Evolutionary conservation across 64 coral and sea anemone genomes (phyloP).

Genomic region (Actinia equina): DNA sequence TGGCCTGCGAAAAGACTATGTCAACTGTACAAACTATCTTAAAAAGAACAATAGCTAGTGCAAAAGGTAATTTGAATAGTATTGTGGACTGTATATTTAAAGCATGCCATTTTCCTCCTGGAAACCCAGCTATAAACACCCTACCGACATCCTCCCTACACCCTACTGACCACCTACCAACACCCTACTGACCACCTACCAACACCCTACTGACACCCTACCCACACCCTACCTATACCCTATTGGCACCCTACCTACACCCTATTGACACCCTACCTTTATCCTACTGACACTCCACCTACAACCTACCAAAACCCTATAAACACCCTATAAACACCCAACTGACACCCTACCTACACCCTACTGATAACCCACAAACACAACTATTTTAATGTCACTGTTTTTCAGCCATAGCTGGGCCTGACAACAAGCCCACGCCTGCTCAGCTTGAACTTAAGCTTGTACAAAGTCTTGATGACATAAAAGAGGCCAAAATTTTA

Average conservation of each 20-base stretch:
- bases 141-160: background rate
- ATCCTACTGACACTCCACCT: background rate
- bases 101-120: background rate
- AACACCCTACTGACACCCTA: background rate
- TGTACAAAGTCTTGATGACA: constrained; percentile 78
- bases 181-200: background rate
- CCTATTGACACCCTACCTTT: background rate
- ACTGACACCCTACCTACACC: too few species aligned
- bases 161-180: background rate
- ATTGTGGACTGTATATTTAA: too few species aligned
- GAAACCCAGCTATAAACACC: too few species aligned
- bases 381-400: background rate
- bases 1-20: constrained; percentile 89
- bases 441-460: constrained; percentile 83
- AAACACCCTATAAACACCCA: background rate
- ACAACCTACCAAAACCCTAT: background rate
- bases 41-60: constrained; percentile 57
- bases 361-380: background rate
- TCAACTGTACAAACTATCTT: constrained; percentile 90
- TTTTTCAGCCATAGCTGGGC: background rate
- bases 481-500: constrained; percentile 69
- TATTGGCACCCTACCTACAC: background rate
- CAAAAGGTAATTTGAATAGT: constrained; percentile 47
- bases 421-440: constrained; percentile 34
- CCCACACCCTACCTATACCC: background rate